Evolutionary conservation across 2,888 invertebrate species (phyloP).

Genomic region (Diplazon laetatorius): DNA sequence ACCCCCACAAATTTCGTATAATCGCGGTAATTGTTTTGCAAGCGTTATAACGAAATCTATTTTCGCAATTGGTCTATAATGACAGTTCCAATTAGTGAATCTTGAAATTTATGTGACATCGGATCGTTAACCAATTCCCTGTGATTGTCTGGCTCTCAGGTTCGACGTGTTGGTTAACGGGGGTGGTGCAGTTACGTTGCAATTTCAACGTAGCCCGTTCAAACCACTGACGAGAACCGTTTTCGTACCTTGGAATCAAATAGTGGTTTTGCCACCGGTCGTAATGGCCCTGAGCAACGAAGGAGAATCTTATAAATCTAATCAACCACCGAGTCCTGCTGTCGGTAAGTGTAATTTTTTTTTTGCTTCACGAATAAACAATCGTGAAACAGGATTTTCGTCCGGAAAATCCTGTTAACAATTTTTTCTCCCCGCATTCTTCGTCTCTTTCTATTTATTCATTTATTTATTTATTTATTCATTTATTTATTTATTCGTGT

Average conservation of each 20-base stretch:
- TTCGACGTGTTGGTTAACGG: constrained; percentile 99
- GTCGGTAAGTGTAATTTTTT: constrained; percentile 82
- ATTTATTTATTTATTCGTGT: too few relatives aligned
- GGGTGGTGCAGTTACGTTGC: constrained; percentile 97
- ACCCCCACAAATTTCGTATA: too few relatives aligned
- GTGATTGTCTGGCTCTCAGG: too few relatives aligned
- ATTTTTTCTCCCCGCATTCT: constrained; percentile 19
- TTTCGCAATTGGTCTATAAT: not conserved
- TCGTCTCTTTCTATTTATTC: too few relatives aligned
- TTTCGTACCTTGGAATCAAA: constrained; percentile 99
- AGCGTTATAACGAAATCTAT: constrained; percentile 3
- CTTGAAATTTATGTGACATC: not conserved
- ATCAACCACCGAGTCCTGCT: constrained; percentile 80
- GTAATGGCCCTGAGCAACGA: constrained; percentile 93
- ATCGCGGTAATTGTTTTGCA: not conserved
- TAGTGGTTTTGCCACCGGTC: constrained; percentile 95
- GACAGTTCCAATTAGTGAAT: constrained; percentile 15
- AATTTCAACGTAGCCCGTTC: constrained; percentile 98
- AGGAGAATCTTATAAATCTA: constrained; percentile 78
- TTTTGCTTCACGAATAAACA: too few relatives aligned
- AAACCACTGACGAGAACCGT: constrained; percentile 93
- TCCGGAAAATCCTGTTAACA: not conserved
- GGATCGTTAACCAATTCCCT: not conserved
- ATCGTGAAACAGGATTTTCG: constrained; percentile 11
- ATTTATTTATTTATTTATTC: too few relatives aligned